A percentile compares a stretch with the other conserved stretches of the same genome.
phyloP scores from a whole-genome alignment of 1,140 invertebrate genomes.

The Sitobion miscanthi region DNA sequence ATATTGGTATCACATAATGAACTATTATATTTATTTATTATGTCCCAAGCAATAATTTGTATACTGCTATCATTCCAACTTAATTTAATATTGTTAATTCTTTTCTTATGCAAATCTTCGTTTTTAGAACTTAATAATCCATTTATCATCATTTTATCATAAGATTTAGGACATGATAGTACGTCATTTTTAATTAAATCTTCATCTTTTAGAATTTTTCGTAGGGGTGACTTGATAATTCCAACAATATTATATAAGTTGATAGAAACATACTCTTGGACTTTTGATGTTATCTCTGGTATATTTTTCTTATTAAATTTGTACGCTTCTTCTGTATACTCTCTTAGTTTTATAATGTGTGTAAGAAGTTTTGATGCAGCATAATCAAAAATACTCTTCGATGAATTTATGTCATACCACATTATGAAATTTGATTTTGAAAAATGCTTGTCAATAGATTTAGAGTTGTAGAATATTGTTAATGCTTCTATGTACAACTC shows the following conservation, averaged over 20 bases:
- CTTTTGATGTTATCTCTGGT: background rate
- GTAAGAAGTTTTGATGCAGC: background rate
- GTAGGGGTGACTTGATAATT: background rate
- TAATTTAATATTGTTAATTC: background rate
- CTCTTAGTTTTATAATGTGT: background rate
- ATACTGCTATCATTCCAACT: background rate
- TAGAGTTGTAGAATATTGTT: background rate
- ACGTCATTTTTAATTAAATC: background rate
- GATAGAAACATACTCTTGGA: background rate
- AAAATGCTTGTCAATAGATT: background rate
- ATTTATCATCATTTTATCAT: background rate
- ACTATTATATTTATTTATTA: background rate
- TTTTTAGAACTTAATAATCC: background rate
- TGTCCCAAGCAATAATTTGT: background rate
- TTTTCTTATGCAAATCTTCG: background rate
- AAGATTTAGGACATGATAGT: background rate
- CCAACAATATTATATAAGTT: background rate
- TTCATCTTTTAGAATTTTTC: background rate
- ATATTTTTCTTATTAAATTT: constrained; percentile 4
- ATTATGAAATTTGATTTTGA: background rate
- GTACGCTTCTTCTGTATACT: background rate
- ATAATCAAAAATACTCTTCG: background rate
- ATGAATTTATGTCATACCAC: background rate
- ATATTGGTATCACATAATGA: background rate
- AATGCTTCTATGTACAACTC: constrained; percentile 9